phyloP scores from a whole-genome alignment of 2,888 invertebrate species.

The Chesias legatella region DNA sequence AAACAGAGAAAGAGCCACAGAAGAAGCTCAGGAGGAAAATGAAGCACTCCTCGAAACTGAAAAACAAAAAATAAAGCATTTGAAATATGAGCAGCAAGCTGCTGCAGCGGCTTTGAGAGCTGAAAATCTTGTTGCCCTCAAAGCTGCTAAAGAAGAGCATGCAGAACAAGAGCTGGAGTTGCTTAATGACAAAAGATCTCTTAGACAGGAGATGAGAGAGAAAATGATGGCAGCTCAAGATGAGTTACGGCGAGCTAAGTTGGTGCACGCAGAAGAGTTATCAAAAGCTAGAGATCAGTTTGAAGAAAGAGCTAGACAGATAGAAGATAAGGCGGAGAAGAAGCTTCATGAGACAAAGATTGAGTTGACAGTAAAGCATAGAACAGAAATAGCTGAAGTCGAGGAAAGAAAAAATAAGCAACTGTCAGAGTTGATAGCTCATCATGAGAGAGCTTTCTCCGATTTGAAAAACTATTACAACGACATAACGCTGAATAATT shows the following conservation, averaged over 20 bases:
- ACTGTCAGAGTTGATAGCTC: slow-evolving; percentile 87
- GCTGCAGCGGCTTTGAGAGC: slow-evolving; percentile 91
- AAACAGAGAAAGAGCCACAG: slow-evolving; percentile 88
- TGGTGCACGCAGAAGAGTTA: slow-evolving; percentile 88
- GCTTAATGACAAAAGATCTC: slow-evolving; percentile 85
- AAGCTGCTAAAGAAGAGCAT: slow-evolving; percentile 92
- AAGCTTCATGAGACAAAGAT: slow-evolving; percentile 86
- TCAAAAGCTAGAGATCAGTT: slow-evolving; percentile 78
- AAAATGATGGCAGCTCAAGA: slow-evolving; percentile 86
- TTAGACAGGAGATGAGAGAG: slow-evolving; percentile 85
- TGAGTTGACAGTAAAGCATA: slow-evolving; percentile 86
- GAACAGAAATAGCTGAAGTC: slow-evolving; percentile 92
- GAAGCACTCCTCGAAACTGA: slow-evolving; percentile 93
- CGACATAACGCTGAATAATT: slow-evolving; percentile 95
- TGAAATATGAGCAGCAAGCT: slow-evolving; percentile 94
- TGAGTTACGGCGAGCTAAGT: slow-evolving; percentile 85
- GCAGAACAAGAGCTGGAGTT: slow-evolving; percentile 87
- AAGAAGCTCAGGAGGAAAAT: slow-evolving; percentile 92
- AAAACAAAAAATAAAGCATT: slow-evolving; percentile 95
- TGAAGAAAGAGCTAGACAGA: slow-evolving; percentile 73
- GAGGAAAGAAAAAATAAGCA: slow-evolving; percentile 96
- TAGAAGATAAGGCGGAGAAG: slow-evolving; percentile 83
- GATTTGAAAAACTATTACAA: slow-evolving; percentile 97
- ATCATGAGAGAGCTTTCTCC: slow-evolving; percentile 91
- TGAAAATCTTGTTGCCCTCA: slow-evolving; percentile 89